Base-by-base conservation (phyloP, 2,888 invertebrate species). In the Pseudococcus viburni region DNA sequence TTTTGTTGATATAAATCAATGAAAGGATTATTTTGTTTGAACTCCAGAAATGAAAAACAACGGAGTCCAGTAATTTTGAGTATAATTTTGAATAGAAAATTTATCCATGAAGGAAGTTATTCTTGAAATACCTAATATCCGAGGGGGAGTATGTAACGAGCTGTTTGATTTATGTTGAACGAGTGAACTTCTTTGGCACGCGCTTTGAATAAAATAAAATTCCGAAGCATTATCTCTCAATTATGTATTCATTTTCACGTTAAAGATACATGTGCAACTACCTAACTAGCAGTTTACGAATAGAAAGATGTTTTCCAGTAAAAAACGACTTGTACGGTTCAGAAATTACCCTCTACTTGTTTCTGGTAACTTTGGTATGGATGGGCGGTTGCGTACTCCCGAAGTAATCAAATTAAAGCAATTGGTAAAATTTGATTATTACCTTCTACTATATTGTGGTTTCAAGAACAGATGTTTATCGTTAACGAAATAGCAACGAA, bases 321-420 rank as follows among this genome's bases (percentile, higher is more conserved):
- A 55, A 55, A 55, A 55, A 55, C 55, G 55, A 55, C 55, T 55
- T n/a, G n/a, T 55, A 55, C 12, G 48, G n/a, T 55, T 55, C 55
- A 15, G 15, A 55, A 55, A 55, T 55, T 55, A 55, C 64, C 19
- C 64, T 59, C 11, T 19, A 64, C 22, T 64, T 64, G 22, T 22
- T 64, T 11, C 22, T 8, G 8, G 64, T 64, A 64, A 22, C 9
- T 64, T 19, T 64, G 11, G 22, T 64, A 64, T 22, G 22, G 64
- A 64, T 22, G 19, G 64, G 22, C 64, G 19, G 42, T 42, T 42
- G 42, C 9, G 9, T 42, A 42, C 19, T 22, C 19, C 0, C 8
- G 22, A 22, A 19, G 12, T 64, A 64, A 64, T 64, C 64, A 64
- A 64, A 64, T 64, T 64, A 22, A 22, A 64, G 22, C 11, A 19